A percentile compares a stretch with the other conserved stretches of the same genome.
These are phyloP conservation scores for Ernsta delagoae DNA, from an alignment of 2,888 invertebrate genomes.

Conservation along the genomic window DNA sequence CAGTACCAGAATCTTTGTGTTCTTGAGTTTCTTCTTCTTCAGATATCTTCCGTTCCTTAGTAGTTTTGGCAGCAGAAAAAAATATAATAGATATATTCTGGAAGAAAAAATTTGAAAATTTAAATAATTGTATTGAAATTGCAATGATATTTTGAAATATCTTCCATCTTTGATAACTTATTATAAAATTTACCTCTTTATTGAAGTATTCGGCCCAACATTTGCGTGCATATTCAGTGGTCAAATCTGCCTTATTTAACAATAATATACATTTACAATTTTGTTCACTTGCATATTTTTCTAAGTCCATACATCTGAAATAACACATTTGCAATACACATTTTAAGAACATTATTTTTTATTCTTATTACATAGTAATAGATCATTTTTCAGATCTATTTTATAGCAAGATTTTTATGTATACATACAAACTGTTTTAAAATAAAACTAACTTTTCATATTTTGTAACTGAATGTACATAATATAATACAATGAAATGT, in stretches of 20 bases:
- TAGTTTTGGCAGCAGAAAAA: slow-evolving; percentile 92
- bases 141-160: too few species aligned
- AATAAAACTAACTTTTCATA: too few species aligned
- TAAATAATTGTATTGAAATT: neutral
- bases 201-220: slow-evolving; percentile 95
- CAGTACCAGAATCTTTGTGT: slow-evolving; percentile 56
- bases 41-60: slow-evolving; percentile 77
- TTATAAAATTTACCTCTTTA: slow-evolving; percentile 65
- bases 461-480: too few species aligned
- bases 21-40: slow-evolving; percentile 53
- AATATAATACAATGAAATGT: too few species aligned
- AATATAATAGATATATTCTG: slow-evolving; percentile 91
- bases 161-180: too few species aligned
- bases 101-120: slow-evolving; percentile 41
- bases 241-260: slow-evolving; percentile 97
- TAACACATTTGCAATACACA: neutral
- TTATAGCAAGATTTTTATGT: too few species aligned
- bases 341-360: too few species aligned
- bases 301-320: slow-evolving; percentile 94
- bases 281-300: slow-evolving; percentile 81
- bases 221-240: slow-evolving; percentile 91
- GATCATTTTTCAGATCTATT: too few species aligned
- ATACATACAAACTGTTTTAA: too few species aligned
- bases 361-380: too few species aligned
- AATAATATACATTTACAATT: slow-evolving; percentile 90